Conservation (phyloP, 1,140 invertebrate genomes). For the Battus philenor region DNA sequence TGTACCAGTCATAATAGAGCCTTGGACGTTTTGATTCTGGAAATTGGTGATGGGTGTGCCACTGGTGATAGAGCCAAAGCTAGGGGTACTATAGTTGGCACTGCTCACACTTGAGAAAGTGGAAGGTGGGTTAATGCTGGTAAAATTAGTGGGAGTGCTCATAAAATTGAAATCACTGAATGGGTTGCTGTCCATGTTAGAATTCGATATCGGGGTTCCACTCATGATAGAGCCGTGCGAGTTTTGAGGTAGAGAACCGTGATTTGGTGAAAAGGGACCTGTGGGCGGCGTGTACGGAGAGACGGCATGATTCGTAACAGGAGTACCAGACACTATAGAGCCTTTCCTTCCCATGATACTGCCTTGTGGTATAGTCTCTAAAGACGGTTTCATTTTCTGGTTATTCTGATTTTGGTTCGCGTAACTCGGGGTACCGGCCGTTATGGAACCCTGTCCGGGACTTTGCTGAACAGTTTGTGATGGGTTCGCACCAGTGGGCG, state of each 20-base stretch:
- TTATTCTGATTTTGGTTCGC: slow-evolving; percentile 65
- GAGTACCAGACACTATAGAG: slow-evolving; percentile 31
- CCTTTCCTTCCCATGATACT: slow-evolving; percentile 42
- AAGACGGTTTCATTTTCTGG: slow-evolving; percentile 45
- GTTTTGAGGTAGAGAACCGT: slow-evolving; percentile 20
- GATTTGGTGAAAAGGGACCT: slow-evolving; percentile 35
- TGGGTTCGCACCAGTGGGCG: slow-evolving; percentile 14
- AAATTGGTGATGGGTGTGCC: neutral
- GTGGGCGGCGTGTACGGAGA: slow-evolving; percentile 34
- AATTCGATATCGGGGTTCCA: slow-evolving; percentile 26
- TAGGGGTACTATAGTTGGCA: neutral
- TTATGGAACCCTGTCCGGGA: slow-evolving; percentile 40
- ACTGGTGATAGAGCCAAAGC: slow-evolving; percentile 13
- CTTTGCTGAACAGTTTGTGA: slow-evolving; percentile 23
- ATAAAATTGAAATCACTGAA: neutral
- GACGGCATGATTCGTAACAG: slow-evolving; percentile 28
- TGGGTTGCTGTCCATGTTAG: slow-evolving; percentile 7
- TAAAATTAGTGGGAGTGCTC: neutral
- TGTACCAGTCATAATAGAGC: slow-evolving; percentile 18
- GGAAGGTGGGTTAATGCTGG: neutral
- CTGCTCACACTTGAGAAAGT: neutral
- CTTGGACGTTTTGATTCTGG: neutral
- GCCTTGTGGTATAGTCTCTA: slow-evolving; percentile 60
- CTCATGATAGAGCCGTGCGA: slow-evolving; percentile 22
- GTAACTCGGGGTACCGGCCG: slow-evolving; percentile 47